These are phyloP conservation scores for Heteromyza rotundicornis DNA, from an alignment of 2,888 invertebrate genomes.

Conservation along the genomic window DNA sequence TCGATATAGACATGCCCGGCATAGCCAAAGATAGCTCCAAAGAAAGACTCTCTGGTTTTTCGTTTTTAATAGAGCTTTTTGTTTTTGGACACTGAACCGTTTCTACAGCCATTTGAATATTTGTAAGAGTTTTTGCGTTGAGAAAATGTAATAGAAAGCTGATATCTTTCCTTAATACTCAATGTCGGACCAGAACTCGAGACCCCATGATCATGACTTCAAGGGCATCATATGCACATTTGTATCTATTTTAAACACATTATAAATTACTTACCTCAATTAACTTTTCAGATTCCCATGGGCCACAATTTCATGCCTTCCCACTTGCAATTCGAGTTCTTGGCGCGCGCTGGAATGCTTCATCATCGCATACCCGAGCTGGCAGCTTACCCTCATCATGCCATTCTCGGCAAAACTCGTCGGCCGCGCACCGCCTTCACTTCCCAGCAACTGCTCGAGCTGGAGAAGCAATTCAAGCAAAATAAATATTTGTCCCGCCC, in stretches of 20 bases:
- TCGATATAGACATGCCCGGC: too few relatives aligned
- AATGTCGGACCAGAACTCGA: neutral
- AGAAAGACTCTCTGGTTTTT: too few relatives aligned
- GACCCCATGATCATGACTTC: neutral
- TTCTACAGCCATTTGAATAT: too few relatives aligned
- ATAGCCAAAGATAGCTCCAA: too few relatives aligned
- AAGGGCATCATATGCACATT: neutral
- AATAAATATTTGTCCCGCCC: conserved; percentile 99
- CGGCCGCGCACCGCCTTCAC: conserved; percentile 98
- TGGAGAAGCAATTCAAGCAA: conserved; percentile 98
- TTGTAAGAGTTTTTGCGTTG: too few relatives aligned
- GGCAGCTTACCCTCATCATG: conserved; percentile 78
- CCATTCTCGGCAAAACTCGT: conserved; percentile 83
- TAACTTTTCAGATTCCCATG: conserved; percentile 62
- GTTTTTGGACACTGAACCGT: too few relatives aligned
- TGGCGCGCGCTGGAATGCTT: conserved; percentile 90
- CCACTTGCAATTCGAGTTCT: conserved; percentile 75
- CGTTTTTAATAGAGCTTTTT: too few relatives aligned
- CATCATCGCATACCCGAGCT: conserved; percentile 87
- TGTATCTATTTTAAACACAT: neutral
- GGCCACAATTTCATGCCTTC: conserved; percentile 64
- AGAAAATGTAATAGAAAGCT: too few relatives aligned
- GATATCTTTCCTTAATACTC: neutral
- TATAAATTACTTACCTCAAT: too few relatives aligned
- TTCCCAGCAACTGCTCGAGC: conserved; percentile 90